phyloP scores from a whole-genome alignment of 2,113 vertebrate species.

The Vimba vimba region DNA sequence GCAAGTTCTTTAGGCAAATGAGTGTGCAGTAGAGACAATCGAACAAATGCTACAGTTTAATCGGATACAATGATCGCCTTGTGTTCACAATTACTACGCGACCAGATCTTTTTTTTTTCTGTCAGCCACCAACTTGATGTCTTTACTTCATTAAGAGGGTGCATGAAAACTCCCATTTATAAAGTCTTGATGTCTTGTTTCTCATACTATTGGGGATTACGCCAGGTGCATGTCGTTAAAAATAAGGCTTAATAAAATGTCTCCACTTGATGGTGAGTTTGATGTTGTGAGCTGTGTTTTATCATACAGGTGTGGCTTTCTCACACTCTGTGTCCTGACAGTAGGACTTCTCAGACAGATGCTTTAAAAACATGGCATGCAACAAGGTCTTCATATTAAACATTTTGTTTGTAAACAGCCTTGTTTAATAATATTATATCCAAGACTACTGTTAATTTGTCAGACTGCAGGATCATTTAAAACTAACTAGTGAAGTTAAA shows the following conservation, averaged over 20 bases:
- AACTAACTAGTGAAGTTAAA: neutral
- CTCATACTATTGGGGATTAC: neutral
- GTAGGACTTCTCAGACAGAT: neutral
- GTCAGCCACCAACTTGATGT: neutral
- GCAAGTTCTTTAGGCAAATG: constrained; percentile 16
- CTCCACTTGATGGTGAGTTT: neutral
- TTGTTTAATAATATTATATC: neutral
- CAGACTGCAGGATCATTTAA: neutral
- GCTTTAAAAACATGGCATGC: neutral
- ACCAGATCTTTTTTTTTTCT: neutral
- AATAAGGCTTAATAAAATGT: constrained; percentile 1
- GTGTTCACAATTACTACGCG: constrained; percentile 3
- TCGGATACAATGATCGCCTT: constrained; percentile 8
- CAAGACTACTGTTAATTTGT: neutral
- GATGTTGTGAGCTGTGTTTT: neutral
- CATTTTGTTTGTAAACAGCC: neutral
- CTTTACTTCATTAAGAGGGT: neutral
- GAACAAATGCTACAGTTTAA: constrained; percentile 32
- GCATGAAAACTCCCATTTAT: neutral
- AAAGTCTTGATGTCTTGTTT: neutral
- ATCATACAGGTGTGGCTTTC: constrained; percentile 15
- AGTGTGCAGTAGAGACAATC: neutral
- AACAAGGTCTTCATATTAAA: no score
- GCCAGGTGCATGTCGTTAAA: neutral
- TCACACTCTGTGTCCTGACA: neutral